Evolutionary conservation across 92 coral and sea anemone species (phyloP).

Genomic region (Umimayanthus chanpuru): DNA sequence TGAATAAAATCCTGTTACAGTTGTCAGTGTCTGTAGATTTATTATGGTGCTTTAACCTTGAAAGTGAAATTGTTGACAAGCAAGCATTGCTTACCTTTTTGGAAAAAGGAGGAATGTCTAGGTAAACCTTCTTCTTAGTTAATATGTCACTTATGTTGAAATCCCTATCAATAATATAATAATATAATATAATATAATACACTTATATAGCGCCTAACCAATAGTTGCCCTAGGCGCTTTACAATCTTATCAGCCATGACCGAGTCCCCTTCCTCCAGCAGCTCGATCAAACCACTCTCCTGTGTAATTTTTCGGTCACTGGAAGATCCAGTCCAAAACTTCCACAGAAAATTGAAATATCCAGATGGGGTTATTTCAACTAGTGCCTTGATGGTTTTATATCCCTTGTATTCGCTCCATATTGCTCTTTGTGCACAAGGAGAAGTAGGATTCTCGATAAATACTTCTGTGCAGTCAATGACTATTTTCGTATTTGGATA

Average conservation of each 20-base stretch:
- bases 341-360: conserved; percentile 64
- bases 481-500: conserved; percentile 62
- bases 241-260: conserved; percentile 84
- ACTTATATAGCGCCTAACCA: too few species aligned
- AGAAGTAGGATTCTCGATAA: conserved; percentile 67
- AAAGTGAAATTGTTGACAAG: not conserved
- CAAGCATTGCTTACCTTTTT: conserved; percentile 27
- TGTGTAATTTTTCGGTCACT: conserved; percentile 68
- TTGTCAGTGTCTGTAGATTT: conserved; percentile 1
- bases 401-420: conserved; percentile 65
- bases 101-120: conserved; percentile 55
- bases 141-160: conserved; percentile 64
- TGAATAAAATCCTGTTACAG: conserved; percentile 1
- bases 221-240: too few species aligned
- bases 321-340: conserved; percentile 63
- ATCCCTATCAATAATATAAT: too few species aligned
- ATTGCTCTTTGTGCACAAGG: conserved; percentile 63
- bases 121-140: conserved; percentile 57
- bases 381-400: conserved; percentile 63
- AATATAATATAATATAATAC: too few species aligned
- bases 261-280: conserved; percentile 65
- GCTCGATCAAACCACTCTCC: conserved; percentile 61
- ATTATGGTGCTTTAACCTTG: not conserved
- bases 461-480: conserved; percentile 59
- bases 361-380: conserved; percentile 73